A percentile compares a stretch with the other conserved stretches of the same genome.
Evolutionary conservation across 2,888 invertebrate species (phyloP).

Genomic region (Criorhina ranunculi): DNA sequence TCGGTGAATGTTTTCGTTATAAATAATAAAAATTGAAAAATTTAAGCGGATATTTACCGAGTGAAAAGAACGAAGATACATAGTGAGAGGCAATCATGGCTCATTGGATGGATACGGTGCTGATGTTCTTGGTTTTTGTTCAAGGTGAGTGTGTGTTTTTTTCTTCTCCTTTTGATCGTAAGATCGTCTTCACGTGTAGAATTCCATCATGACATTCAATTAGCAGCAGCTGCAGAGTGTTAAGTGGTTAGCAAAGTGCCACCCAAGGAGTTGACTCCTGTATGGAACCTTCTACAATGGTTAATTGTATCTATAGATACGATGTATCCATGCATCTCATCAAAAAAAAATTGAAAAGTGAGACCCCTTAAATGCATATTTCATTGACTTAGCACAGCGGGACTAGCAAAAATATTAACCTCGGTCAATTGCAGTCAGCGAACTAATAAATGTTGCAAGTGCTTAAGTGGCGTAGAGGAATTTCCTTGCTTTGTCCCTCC

Average conservation of each 20-base stretch:
- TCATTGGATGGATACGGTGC: constrained; percentile 70
- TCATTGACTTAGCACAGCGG: constrained; percentile 11
- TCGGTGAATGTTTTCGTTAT: constrained; percentile 22
- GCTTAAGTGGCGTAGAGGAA: constrained; percentile 44
- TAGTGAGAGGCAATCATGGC: constrained; percentile 53
- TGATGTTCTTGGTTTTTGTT: constrained; percentile 71
- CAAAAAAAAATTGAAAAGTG: constrained; percentile 14
- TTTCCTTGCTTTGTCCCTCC: constrained; percentile 11
- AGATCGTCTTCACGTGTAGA: constrained; percentile 19
- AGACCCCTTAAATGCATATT: constrained; percentile 22
- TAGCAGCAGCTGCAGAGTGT: constrained; percentile 67
- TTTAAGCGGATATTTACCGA: constrained; percentile 28
- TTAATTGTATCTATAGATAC: constrained; percentile 14
- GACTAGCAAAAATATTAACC: constrained; percentile 55
- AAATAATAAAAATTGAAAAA: constrained; percentile 18
- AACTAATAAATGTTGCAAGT: constrained; percentile 74
- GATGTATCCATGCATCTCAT: constrained; percentile 15
- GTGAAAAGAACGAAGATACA: constrained; percentile 7
- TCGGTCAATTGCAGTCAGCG: constrained; percentile 76
- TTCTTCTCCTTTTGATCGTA: not conserved
- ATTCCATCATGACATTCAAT: constrained; percentile 64
- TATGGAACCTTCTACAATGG: constrained; percentile 22
- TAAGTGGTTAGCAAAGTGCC: constrained; percentile 54
- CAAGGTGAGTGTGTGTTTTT: constrained; percentile 63
- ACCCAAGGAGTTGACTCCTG: constrained; percentile 62